These are phyloP conservation scores for Erpetoichthys calabaricus DNA, from an alignment of 2,797 vertebrate genomes.

Conservation along the genomic window DNA sequence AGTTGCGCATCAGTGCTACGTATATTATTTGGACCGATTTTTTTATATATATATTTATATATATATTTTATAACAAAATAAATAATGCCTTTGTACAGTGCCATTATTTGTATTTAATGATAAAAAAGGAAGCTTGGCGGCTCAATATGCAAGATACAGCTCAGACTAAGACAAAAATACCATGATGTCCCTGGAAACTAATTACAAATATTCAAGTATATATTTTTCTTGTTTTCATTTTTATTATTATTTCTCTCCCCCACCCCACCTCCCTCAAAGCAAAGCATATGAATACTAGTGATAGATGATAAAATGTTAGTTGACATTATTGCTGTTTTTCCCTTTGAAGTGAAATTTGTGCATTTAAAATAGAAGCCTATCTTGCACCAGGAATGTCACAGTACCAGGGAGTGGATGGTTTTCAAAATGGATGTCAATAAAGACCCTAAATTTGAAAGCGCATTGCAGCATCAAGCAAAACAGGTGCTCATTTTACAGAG, in stretches of 20 bases:
- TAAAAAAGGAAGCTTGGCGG: constrained; percentile 62
- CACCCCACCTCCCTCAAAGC: constrained; percentile 44
- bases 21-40: constrained; percentile 74
- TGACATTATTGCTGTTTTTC: constrained; percentile 70
- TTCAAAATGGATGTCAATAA: too few species aligned
- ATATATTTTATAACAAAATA: constrained; percentile 80
- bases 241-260: constrained; percentile 20
- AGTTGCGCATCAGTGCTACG: constrained; percentile 68
- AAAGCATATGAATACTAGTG: constrained; percentile 89
- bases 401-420: constrained; percentile 57
- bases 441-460: too few species aligned
- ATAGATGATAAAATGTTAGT: constrained; percentile 74
- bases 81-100: constrained; percentile 90
- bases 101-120: constrained; percentile 64
- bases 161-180: constrained; percentile 76
- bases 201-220: constrained; percentile 71
- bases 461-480: too few species aligned
- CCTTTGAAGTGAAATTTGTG: constrained; percentile 63
- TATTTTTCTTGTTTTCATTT: constrained; percentile 41
- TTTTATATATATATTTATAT: constrained; percentile 46
- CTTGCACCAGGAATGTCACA: constrained; percentile 63
- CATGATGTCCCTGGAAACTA: constrained; percentile 69
- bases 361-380: constrained; percentile 49
- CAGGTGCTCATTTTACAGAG: too few species aligned
- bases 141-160: constrained; percentile 75